phyloP scores from a whole-genome alignment of 23 tunicate species.

The Diplosoma virens region DNA sequence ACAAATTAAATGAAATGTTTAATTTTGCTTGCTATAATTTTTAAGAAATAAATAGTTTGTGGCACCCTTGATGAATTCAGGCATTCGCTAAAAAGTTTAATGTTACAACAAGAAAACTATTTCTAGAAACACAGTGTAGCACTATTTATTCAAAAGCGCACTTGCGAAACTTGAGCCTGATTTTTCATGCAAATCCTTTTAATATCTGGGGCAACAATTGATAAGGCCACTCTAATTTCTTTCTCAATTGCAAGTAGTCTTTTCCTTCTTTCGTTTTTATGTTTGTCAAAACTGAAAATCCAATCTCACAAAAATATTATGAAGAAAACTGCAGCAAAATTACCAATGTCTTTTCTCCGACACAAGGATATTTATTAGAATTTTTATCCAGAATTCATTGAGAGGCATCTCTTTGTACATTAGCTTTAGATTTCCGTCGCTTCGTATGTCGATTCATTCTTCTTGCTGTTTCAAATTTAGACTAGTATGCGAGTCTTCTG shows the following conservation, averaged over 20 bases:
- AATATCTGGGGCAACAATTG: conserved; percentile 1
- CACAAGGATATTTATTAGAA: conserved; percentile 10
- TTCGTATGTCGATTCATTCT: conserved; percentile 15
- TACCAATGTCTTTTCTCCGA: conserved; percentile 12
- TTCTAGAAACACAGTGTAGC: too few relatives aligned
- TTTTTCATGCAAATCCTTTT: conserved; percentile 6
- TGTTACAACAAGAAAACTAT: too few relatives aligned
- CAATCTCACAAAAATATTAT: neutral
- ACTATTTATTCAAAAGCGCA: too few relatives aligned
- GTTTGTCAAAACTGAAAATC: conserved; percentile 24
- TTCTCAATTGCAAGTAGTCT: conserved; percentile 11
- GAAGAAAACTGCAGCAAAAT: too few relatives aligned
- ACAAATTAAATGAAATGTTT: too few relatives aligned
- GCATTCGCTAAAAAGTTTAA: too few relatives aligned
- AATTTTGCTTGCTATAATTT: too few relatives aligned
- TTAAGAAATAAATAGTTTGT: too few relatives aligned
- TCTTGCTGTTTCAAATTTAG: conserved; percentile 13
- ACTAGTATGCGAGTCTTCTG: conserved; percentile 2
- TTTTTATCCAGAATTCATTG: conserved; percentile 11
- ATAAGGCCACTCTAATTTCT: neutral
- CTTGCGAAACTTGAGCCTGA: too few relatives aligned
- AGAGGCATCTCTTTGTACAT: conserved; percentile 27
- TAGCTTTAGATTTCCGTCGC: conserved; percentile 15
- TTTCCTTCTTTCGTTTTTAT: too few relatives aligned
- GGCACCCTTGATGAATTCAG: too few relatives aligned